Percentiles rank a stretch among this genome's conserved stretches.
Evolutionary conservation across 1,140 invertebrate genomes (phyloP).

Genomic region (Aphelenchoides avenae): DNA sequence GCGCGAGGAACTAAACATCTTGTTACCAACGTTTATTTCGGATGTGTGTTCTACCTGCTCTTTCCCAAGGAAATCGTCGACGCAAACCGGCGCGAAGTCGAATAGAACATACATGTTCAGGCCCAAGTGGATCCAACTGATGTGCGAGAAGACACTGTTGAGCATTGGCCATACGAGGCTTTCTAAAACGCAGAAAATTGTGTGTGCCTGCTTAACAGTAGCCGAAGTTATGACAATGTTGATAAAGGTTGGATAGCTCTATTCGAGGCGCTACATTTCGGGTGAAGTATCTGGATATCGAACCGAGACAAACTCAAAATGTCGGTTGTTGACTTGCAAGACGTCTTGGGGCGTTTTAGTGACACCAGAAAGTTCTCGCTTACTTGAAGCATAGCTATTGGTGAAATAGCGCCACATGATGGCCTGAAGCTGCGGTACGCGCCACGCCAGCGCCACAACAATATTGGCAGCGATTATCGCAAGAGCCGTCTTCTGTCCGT

Average conservation of each 20-base stretch:
- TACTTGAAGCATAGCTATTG: slow-evolving; percentile 73
- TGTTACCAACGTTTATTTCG: background rate
- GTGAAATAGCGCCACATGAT: slow-evolving; percentile 81
- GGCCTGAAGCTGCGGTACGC: slow-evolving; percentile 69
- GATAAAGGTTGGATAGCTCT: too few relatives aligned
- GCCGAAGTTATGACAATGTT: too few relatives aligned
- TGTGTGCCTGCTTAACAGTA: too few relatives aligned
- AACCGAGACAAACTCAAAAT: slow-evolving; percentile 18
- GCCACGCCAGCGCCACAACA: slow-evolving; percentile 77
- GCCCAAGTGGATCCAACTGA: slow-evolving; percentile 76
- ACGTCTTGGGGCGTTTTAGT: too few relatives aligned
- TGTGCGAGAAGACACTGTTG: slow-evolving; percentile 86
- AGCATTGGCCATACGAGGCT: slow-evolving; percentile 79
- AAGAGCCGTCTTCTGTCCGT: too few relatives aligned
- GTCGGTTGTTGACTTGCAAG: too few relatives aligned
- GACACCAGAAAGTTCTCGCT: too few relatives aligned
- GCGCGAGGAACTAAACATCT: slow-evolving; percentile 73
- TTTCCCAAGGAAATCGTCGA: slow-evolving; percentile 72
- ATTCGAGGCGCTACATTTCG: too few relatives aligned
- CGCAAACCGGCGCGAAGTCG: slow-evolving; percentile 69
- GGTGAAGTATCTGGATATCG: background rate
- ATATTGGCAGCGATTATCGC: slow-evolving; percentile 74
- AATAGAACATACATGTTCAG: slow-evolving; percentile 93
- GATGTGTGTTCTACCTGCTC: slow-evolving; percentile 63
- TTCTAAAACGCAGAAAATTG: too few relatives aligned